Evolutionary conservation across 2,888 invertebrate species (phyloP).

Genomic region (Beris morrisii): DNA sequence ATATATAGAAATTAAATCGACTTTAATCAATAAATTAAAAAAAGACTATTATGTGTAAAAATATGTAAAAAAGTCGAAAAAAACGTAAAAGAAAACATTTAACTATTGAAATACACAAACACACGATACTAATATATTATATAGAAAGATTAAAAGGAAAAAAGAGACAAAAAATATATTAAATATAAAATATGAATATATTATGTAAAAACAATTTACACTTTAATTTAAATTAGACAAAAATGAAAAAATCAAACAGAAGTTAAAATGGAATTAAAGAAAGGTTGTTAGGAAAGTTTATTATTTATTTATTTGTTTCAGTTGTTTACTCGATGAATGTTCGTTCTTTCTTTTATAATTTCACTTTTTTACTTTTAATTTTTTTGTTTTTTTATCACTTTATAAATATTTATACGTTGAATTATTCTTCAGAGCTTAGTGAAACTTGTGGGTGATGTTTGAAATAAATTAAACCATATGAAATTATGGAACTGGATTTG

Average conservation of each 20-base stretch:
- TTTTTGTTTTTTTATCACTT: not conserved
- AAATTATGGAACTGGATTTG: too few species aligned
- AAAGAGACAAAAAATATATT: not conserved
- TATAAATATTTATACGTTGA: too few species aligned
- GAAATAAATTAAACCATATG: too few species aligned
- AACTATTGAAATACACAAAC: constrained; percentile 26
- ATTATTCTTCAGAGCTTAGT: too few species aligned
- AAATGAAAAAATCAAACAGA: not conserved
- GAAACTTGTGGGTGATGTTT: too few species aligned
- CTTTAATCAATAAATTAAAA: constrained; percentile 22
- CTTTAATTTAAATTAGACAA: not conserved
- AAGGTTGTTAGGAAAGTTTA: constrained; percentile 4
- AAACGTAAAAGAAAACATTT: constrained; percentile 8
- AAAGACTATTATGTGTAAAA: constrained; percentile 18
- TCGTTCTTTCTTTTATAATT: not conserved
- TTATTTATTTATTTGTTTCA: not conserved
- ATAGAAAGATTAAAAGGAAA: not conserved
- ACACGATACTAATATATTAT: not conserved
- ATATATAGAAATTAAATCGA: constrained; percentile 29
- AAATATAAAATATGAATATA: constrained; percentile 1
- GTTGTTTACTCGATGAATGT: not conserved
- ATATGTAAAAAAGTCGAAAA: constrained; percentile 29
- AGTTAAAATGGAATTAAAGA: not conserved
- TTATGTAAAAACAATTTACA: not conserved
- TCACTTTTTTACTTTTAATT: not conserved